Conservation (phyloP, 2,113 vertebrate species). For the Ictidomys tridecemlineatus region DNA sequence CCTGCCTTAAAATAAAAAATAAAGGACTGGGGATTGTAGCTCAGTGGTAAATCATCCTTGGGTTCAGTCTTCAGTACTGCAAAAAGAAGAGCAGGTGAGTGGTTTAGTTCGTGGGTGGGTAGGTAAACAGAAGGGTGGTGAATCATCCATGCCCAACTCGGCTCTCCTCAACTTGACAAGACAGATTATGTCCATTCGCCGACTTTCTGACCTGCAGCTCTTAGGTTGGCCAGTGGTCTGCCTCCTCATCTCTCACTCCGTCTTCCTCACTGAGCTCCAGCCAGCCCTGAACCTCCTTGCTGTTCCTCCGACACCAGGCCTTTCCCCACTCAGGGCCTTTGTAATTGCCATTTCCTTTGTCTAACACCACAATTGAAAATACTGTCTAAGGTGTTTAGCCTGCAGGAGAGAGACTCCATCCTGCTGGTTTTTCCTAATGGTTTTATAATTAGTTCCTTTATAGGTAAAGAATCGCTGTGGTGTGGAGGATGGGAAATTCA, state of each 20-base stretch:
- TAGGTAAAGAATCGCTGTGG: background rate
- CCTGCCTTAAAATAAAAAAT: too few relatives aligned
- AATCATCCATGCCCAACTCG: too few relatives aligned
- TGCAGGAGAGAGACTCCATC: background rate
- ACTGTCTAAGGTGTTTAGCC: background rate
- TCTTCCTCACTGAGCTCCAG: background rate
- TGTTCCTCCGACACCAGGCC: background rate
- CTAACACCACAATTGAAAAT: background rate
- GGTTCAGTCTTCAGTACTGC: too few relatives aligned
- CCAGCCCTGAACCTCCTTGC: background rate
- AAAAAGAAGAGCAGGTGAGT: too few relatives aligned
- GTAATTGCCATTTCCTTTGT: background rate
- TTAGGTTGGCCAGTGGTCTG: background rate
- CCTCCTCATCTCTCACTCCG: background rate
- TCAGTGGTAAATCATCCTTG: too few relatives aligned
- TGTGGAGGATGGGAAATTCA: background rate
- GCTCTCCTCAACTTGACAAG: too few relatives aligned
- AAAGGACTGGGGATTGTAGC: too few relatives aligned
- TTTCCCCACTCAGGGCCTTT: background rate
- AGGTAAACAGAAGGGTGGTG: too few relatives aligned
- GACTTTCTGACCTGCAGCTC: background rate
- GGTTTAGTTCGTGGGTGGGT: too few relatives aligned
- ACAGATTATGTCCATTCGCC: background rate
- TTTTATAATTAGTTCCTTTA: background rate
- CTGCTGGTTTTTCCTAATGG: slow-evolving; percentile 16